phyloP scores from a whole-genome alignment of 2,113 vertebrate genomes.

The Chloebia gouldiae region DNA sequence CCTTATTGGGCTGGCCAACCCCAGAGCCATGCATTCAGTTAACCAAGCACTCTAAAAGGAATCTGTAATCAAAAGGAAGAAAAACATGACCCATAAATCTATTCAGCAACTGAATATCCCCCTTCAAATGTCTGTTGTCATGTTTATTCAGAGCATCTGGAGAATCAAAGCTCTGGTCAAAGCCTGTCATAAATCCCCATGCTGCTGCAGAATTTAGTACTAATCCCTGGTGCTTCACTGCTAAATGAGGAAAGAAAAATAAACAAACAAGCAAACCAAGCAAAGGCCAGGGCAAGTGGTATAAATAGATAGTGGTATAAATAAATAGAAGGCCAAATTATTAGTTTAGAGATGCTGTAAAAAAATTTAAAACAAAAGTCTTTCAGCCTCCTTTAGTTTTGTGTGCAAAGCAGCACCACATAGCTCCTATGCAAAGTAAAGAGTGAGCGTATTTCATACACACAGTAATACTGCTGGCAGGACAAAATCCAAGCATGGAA shows the following conservation, averaged over 20 bases:
- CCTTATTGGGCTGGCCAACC: background rate
- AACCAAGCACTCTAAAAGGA: background rate
- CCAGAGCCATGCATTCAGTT: background rate
- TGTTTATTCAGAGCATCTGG: background rate
- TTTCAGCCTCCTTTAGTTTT: background rate
- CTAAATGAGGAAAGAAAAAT: slow-evolving; percentile 13
- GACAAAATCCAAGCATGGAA: background rate
- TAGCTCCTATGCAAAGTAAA: background rate
- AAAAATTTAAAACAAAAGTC: background rate
- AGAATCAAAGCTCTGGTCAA: background rate
- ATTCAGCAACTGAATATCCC: background rate
- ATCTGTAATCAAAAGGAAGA: background rate
- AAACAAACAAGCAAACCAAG: background rate
- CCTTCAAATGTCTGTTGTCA: background rate
- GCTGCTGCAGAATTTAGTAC: background rate
- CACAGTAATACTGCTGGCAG: background rate
- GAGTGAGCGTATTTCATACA: background rate
- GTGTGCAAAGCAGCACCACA: background rate
- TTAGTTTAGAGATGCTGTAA: background rate
- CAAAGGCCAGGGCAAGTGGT: background rate
- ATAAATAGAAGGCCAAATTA: background rate
- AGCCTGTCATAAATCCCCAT: background rate
- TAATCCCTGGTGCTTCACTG: background rate
- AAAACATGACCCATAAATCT: background rate
- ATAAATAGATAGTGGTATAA: background rate